Percentiles rank a stretch among this genome's conserved stretches.
Conservation (phyloP, 2,113 vertebrate genomes). For the Tupaia tana region DNA sequence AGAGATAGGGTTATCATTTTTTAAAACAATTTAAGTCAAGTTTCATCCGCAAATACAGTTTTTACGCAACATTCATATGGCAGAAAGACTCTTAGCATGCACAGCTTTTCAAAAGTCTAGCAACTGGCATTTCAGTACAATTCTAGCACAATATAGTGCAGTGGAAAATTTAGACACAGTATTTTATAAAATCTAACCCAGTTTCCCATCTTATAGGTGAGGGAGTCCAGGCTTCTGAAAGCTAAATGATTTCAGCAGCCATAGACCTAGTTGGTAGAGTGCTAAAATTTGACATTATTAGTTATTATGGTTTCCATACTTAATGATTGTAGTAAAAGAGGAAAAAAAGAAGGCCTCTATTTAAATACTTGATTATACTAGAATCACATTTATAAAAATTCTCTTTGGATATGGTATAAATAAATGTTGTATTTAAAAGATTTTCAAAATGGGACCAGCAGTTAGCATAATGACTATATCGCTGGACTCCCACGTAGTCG, state of each 20-base stretch:
- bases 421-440: neutral
- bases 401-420: neutral
- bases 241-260: neutral
- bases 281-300: neutral
- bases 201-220: neutral
- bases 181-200: neutral
- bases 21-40: neutral
- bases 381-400: neutral
- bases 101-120: constrained; percentile 13
- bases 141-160: neutral
- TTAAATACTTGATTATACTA: neutral
- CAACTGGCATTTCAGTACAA: neutral
- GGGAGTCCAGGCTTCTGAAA: neutral
- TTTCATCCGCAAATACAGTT: constrained; percentile 36
- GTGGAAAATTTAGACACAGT: neutral
- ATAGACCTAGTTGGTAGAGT: neutral
- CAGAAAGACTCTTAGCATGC: neutral
- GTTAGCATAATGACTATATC: too few relatives aligned
- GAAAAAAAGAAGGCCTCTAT: neutral
- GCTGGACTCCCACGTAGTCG: too few relatives aligned
- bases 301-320: neutral
- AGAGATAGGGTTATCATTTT: neutral
- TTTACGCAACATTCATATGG: neutral
- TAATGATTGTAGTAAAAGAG: neutral
- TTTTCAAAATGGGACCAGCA: too few relatives aligned